Percentiles rank a stretch among this genome's conserved stretches.
Conservation (phyloP, 2,888 invertebrate species). For the Fragum sueziense region DNA sequence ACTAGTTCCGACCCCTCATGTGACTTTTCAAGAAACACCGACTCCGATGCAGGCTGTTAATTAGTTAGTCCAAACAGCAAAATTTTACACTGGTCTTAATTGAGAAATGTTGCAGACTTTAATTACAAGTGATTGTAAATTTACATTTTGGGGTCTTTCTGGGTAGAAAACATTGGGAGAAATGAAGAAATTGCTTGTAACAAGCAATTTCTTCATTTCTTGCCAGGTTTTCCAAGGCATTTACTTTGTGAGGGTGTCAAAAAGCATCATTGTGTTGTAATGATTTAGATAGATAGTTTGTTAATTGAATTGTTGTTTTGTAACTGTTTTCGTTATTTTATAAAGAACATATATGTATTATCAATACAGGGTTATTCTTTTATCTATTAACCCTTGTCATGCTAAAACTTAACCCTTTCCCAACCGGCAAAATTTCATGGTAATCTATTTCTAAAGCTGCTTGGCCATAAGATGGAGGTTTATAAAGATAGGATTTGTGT, state of each 20-base stretch:
- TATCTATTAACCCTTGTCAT: too few species aligned
- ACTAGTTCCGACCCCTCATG: neutral
- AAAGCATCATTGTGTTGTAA: too few species aligned
- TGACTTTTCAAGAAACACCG: constrained; percentile 9
- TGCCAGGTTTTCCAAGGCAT: neutral
- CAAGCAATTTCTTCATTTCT: neutral
- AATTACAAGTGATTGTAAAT: neutral
- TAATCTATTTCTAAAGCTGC: too few species aligned
- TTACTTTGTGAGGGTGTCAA: too few species aligned
- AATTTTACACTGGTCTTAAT: too few species aligned
- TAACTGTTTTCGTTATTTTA: neutral
- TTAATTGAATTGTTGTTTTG: neutral
- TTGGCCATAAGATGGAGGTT: too few species aligned
- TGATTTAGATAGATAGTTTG: neutral
- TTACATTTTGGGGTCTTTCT: too few species aligned
- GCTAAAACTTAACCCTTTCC: too few species aligned
- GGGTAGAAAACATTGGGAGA: neutral
- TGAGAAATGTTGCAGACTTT: neutral
- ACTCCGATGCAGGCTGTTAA: neutral
- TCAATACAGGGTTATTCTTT: neutral
- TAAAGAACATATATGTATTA: neutral
- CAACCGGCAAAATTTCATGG: too few species aligned
- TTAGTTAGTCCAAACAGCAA: neutral
- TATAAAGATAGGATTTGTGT: too few species aligned
- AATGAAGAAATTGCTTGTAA: neutral